Evolutionary conservation across 1,140 invertebrate species (phyloP).

Genomic region (Cardiocondyla obscurior): DNA sequence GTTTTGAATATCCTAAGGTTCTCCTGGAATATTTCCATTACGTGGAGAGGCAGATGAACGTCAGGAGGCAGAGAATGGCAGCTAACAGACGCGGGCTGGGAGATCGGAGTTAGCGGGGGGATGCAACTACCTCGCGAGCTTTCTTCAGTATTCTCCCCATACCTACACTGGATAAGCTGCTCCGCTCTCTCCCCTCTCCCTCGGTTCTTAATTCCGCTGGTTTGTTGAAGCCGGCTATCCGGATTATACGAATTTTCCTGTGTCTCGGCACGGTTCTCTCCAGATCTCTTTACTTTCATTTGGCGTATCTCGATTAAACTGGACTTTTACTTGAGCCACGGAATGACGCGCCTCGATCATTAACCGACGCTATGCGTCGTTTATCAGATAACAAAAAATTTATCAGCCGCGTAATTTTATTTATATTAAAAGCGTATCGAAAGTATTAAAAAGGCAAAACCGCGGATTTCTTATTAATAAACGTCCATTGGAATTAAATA

Average conservation of each 20-base stretch:
- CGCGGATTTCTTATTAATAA: neutral
- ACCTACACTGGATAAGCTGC: conserved; percentile 51
- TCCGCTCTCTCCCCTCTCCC: neutral
- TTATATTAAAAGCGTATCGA: neutral
- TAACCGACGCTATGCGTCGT: neutral
- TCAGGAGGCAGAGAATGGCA: conserved; percentile 50
- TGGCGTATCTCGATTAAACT: neutral
- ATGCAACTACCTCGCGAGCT: neutral
- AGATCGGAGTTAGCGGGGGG: conserved; percentile 9
- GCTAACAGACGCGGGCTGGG: conserved; percentile 57
- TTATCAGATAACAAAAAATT: neutral
- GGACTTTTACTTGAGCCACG: neutral
- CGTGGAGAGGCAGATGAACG: conserved; percentile 43
- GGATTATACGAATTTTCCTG: conserved; percentile 62
- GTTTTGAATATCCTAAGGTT: conserved; percentile 49
- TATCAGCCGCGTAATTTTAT: neutral
- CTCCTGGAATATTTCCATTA: conserved; percentile 39
- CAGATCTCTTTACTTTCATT: neutral
- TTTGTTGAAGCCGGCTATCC: conserved; percentile 48
- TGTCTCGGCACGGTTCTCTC: neutral
- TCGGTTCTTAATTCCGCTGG: conserved; percentile 60
- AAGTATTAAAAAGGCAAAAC: neutral
- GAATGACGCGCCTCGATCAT: conserved; percentile 21
- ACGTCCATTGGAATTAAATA: neutral
- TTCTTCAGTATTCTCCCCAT: conserved; percentile 36